phyloP scores from a whole-genome alignment of 2,113 vertebrate species.

The Glaucomys volans region DNA sequence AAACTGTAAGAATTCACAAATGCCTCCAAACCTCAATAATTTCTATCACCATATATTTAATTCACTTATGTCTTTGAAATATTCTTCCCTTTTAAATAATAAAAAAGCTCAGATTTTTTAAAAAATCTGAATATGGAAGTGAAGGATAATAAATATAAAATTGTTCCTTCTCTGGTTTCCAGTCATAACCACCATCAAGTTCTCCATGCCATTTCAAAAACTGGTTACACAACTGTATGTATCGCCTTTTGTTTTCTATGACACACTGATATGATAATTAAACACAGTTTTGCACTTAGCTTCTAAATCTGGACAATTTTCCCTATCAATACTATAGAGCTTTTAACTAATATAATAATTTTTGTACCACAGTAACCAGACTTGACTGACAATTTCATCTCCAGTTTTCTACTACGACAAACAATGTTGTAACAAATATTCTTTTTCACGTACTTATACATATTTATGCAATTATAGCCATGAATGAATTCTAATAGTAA shows the following conservation, averaged over 20 bases:
- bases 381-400: background rate
- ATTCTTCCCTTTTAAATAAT: background rate
- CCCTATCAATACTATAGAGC: background rate
- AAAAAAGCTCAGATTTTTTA: background rate
- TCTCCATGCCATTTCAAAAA: constrained; percentile 39
- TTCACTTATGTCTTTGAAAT: background rate
- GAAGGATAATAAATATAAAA: background rate
- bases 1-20: constrained; percentile 41
- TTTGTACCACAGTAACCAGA: background rate
- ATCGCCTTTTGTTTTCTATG: background rate
- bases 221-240: background rate
- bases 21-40: background rate
- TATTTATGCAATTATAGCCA: background rate
- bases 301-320: background rate
- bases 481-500: constrained; percentile 40
- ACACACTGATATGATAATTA: background rate
- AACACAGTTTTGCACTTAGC: background rate
- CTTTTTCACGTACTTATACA: background rate
- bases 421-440: background rate
- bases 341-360: background rate
- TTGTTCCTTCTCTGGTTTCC: background rate
- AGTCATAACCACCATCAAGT: constrained; percentile 8
- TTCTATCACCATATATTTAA: background rate
- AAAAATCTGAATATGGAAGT: background rate
- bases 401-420: background rate